Conservation (phyloP, 2,888 invertebrate species). For the Anarsia innoxiella region DNA sequence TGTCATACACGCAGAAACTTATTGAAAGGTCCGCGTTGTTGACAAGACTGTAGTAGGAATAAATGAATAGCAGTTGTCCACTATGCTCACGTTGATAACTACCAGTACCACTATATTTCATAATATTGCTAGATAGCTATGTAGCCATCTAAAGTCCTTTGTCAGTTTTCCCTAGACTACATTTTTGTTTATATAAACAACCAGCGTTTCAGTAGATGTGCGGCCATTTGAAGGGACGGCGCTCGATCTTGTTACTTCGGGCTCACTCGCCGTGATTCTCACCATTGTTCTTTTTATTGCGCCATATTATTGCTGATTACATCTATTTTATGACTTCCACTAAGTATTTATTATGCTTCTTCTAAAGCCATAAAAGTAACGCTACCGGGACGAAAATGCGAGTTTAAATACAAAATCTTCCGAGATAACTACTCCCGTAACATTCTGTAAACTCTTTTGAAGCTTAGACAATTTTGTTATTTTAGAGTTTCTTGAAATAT, state of each 20-base stretch:
- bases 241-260: constrained; percentile 24
- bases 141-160: no score
- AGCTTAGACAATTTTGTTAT: constrained; percentile 19
- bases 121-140: no score
- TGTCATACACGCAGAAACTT: no score
- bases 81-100: no score
- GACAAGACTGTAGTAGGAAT: no score
- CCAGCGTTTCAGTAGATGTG: constrained; percentile 25
- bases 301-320: constrained; percentile 13
- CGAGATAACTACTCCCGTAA: no score
- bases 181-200: constrained; percentile 38
- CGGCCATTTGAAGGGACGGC: constrained; percentile 27
- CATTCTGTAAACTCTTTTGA: constrained; percentile 6
- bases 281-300: constrained; percentile 17
- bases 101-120: no score
- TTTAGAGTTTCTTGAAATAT: constrained; percentile 6
- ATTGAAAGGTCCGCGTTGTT: no score
- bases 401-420: no score
- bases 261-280: constrained; percentile 19
- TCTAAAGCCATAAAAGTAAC: background rate
- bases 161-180: constrained; percentile 2
- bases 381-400: no score
- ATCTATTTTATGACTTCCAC: constrained; percentile 13
- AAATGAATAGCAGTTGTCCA: no score
- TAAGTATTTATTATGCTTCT: constrained; percentile 1